These are phyloP conservation scores for Diaperis boleti DNA, from an alignment of 2,888 invertebrate species.

Conservation along the genomic window DNA sequence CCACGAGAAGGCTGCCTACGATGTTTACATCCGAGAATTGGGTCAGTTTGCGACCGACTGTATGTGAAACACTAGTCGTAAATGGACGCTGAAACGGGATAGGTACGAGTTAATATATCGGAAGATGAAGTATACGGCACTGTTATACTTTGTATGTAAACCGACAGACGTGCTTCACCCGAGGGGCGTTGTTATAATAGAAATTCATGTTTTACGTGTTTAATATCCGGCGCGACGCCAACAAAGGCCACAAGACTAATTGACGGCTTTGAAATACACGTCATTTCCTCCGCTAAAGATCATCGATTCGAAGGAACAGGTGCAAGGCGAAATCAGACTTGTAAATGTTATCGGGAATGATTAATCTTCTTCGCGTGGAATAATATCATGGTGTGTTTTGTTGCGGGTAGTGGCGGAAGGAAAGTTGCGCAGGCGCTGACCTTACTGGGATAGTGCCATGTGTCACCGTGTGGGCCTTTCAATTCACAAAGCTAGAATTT, in stretches of 20 bases:
- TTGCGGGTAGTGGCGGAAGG: not conserved
- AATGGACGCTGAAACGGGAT: constrained; percentile 7
- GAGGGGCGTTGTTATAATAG: constrained; percentile 34
- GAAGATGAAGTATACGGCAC: constrained; percentile 5
- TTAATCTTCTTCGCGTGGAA: not conserved
- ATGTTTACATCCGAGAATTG: not conserved
- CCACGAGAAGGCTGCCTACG: not conserved
- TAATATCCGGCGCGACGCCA: constrained; percentile 42
- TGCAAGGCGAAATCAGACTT: not conserved
- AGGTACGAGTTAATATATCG: constrained; percentile 7
- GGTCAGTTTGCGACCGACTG: not conserved
- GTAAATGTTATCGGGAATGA: not conserved
- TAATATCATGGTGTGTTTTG: not conserved
- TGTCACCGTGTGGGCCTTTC: too few relatives aligned
- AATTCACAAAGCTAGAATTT: too few relatives aligned
- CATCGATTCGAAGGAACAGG: not conserved
- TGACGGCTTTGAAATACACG: constrained; percentile 41
- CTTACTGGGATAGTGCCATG: too few relatives aligned
- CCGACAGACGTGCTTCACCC: constrained; percentile 18
- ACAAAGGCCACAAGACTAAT: constrained; percentile 38
- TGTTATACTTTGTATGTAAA: constrained; percentile 27
- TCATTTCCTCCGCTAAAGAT: constrained; percentile 27
- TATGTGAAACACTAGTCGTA: constrained; percentile 4
- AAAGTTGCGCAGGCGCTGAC: not conserved
- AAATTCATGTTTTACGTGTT: constrained; percentile 44